Conservation (phyloP, 1,140 invertebrate genomes). For the Vollenhovia emeryi region DNA sequence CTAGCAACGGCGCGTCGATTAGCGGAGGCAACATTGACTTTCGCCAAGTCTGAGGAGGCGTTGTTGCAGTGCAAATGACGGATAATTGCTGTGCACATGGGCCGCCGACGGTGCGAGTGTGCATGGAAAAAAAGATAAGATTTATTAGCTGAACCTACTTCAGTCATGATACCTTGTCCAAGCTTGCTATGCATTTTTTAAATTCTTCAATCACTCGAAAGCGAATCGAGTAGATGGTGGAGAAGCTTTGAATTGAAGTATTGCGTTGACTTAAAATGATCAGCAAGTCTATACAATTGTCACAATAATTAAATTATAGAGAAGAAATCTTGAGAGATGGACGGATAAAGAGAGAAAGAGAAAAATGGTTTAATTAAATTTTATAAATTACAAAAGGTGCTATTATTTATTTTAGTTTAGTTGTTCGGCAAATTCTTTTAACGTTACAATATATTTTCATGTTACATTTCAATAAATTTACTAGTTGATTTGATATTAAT, state of each 20-base stretch:
- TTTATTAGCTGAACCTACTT: slow-evolving; percentile 54
- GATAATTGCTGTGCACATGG: slow-evolving; percentile 59
- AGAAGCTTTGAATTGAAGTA: not conserved
- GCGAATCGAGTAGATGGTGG: not conserved
- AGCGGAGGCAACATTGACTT: slow-evolving; percentile 44
- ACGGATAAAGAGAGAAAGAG: not conserved
- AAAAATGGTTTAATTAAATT: not conserved
- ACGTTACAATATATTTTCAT: not conserved
- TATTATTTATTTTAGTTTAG: not conserved
- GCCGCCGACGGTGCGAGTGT: too few relatives aligned
- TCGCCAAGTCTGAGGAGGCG: slow-evolving; percentile 14
- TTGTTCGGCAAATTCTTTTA: not conserved
- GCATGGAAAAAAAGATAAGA: not conserved
- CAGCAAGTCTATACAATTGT: too few relatives aligned
- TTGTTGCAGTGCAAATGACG: slow-evolving; percentile 45
- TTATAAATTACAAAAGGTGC: not conserved
- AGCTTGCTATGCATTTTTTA: not conserved
- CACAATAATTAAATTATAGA: not conserved
- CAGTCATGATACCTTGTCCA: not conserved
- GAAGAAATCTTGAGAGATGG: not conserved
- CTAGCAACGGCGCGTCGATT: not conserved
- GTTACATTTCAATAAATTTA: not conserved
- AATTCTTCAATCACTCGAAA: not conserved
- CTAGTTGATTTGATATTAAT: not conserved
- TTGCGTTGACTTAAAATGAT: too few relatives aligned